phyloP scores from a whole-genome alignment of 1,140 invertebrate genomes.

The Drosophila varians region DNA sequence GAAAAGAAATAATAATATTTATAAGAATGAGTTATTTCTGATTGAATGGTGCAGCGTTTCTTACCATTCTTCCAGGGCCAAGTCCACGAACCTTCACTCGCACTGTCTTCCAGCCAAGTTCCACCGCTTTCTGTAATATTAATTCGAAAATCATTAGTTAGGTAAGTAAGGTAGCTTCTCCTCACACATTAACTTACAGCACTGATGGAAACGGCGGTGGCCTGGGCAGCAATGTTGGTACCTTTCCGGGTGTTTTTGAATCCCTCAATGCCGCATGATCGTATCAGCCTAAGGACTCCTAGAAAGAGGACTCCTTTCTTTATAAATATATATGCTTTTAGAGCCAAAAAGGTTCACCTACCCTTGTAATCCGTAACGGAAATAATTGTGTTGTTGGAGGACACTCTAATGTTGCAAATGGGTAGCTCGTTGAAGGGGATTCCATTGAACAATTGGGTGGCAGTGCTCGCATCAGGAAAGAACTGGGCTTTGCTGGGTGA shows the following conservation, averaged over 20 bases:
- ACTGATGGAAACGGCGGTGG: constrained; percentile 89
- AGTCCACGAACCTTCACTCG: constrained; percentile 91
- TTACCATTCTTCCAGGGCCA: constrained; percentile 94
- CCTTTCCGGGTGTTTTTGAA: constrained; percentile 98
- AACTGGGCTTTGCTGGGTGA: constrained; percentile 86
- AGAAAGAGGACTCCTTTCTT: neutral
- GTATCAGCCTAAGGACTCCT: constrained; percentile 86
- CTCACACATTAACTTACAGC: constrained; percentile 46
- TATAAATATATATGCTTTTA: neutral
- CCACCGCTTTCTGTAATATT: constrained; percentile 87
- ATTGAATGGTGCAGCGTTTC: too few relatives aligned
- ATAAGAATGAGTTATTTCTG: too few relatives aligned
- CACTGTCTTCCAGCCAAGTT: constrained; percentile 89
- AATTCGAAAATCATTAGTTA: neutral
- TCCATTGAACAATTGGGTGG: constrained; percentile 90
- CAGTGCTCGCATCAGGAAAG: constrained; percentile 90
- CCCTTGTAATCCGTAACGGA: constrained; percentile 89
- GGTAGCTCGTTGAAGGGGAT: constrained; percentile 91
- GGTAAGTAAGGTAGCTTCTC: neutral
- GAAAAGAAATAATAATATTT: constrained; percentile 58
- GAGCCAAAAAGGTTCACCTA: constrained; percentile 25
- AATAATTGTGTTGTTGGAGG: constrained; percentile 95
- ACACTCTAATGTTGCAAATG: constrained; percentile 91
- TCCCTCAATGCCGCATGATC: constrained; percentile 94
- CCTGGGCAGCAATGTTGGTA: constrained; percentile 97